Conservation (phyloP, 2,888 invertebrate genomes). For the Drosophila austrosaltans region DNA sequence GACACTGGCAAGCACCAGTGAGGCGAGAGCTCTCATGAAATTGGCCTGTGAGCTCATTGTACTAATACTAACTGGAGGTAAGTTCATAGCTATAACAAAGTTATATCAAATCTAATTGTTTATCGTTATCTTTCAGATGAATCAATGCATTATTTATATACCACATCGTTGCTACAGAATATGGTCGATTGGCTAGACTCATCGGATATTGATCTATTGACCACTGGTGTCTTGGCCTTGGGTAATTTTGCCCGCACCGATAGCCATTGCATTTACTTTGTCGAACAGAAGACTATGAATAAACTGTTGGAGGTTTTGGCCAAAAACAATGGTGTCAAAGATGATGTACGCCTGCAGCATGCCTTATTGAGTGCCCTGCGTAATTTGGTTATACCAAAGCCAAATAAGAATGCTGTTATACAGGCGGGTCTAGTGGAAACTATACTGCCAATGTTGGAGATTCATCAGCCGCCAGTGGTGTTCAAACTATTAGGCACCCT, state of each 20-base stretch:
- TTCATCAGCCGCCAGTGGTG: slow-evolving; percentile 90
- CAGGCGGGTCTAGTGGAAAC: slow-evolving; percentile 89
- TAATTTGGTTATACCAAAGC: slow-evolving; percentile 89
- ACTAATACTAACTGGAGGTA: slow-evolving; percentile 93
- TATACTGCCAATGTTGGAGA: slow-evolving; percentile 88
- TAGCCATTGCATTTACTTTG: slow-evolving; percentile 92
- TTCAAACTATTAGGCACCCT: slow-evolving; percentile 94
- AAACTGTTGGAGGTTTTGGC: slow-evolving; percentile 86
- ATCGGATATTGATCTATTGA: slow-evolving; percentile 89
- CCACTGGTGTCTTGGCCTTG: slow-evolving; percentile 92
- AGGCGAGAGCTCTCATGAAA: slow-evolving; percentile 88
- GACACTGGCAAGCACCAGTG: slow-evolving; percentile 87
- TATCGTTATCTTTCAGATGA: slow-evolving; percentile 86
- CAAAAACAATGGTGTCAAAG: slow-evolving; percentile 86
- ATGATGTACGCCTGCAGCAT: slow-evolving; percentile 85
- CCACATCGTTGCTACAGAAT: slow-evolving; percentile 87
- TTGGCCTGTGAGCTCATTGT: slow-evolving; percentile 94
- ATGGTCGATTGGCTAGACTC: slow-evolving; percentile 91
- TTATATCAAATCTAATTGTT: not conserved
- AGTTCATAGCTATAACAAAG: slow-evolving; percentile 24
- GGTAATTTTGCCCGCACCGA: slow-evolving; percentile 96
- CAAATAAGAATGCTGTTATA: slow-evolving; percentile 90
- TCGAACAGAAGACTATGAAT: slow-evolving; percentile 90
- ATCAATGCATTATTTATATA: slow-evolving; percentile 93
- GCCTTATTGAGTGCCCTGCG: slow-evolving; percentile 88